Percentiles rank a stretch among this genome's conserved stretches.
Conservation (phyloP, 2,888 invertebrate species). For the Polietes domitor region DNA sequence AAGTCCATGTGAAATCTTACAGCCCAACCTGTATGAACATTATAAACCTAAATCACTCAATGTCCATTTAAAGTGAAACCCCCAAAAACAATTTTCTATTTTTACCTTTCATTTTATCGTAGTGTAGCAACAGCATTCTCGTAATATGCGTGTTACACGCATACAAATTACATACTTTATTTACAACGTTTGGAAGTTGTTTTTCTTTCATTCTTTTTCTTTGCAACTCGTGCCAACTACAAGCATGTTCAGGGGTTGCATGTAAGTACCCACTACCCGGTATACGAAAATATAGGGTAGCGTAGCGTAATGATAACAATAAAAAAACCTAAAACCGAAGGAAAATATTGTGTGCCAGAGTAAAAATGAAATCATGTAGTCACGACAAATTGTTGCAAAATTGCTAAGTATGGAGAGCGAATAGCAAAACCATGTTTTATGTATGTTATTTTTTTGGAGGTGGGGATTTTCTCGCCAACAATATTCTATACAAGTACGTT, state of each 20-base stretch:
- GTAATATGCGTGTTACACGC: conserved; percentile 62
- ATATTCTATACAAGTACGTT: background rate
- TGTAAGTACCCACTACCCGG: conserved; percentile 31
- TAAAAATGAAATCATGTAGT: conserved; percentile 58
- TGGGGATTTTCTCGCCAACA: background rate
- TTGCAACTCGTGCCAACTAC: background rate
- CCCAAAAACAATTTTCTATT: conserved; percentile 36
- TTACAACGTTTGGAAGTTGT: conserved; percentile 35
- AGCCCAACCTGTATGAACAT: too few species aligned
- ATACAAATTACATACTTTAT: conserved; percentile 53
- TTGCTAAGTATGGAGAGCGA: conserved; percentile 33
- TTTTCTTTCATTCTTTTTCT: conserved; percentile 5
- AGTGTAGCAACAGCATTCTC: conserved; percentile 22
- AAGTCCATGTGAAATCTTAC: too few species aligned
- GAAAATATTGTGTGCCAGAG: conserved; percentile 35
- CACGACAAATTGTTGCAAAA: conserved; percentile 64
- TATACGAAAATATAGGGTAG: conserved; percentile 41
- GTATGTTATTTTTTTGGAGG: conserved; percentile 36
- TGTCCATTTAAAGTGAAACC: conserved; percentile 37
- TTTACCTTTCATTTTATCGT: conserved; percentile 33
- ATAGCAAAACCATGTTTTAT: conserved; percentile 16
- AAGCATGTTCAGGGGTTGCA: conserved; percentile 9
- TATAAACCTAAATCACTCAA: conserved; percentile 44
- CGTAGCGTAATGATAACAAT: background rate
- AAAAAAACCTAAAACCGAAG: conserved; percentile 20